Evolutionary conservation across 2,113 vertebrate genomes (phyloP).

Genomic region (Pyrgilauda ruficollis): DNA sequence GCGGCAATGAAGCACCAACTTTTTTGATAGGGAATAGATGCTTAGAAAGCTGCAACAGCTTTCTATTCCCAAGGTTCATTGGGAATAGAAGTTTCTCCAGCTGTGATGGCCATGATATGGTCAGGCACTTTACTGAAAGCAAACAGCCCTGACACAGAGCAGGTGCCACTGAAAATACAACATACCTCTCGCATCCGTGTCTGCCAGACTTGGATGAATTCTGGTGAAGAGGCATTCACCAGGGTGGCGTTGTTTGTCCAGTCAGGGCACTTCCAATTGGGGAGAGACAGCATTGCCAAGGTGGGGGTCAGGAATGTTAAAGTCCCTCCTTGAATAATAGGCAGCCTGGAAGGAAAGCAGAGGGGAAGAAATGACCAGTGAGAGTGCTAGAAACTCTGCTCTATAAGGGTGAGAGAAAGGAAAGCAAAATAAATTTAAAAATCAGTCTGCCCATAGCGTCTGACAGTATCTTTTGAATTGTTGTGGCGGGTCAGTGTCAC

Average conservation of each 20-base stretch:
- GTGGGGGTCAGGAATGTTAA: slow-evolving; percentile 88
- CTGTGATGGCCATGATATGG: neutral
- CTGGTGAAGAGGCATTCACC: slow-evolving; percentile 84
- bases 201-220: slow-evolving; percentile 89
- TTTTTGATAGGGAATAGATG: neutral
- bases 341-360: slow-evolving; percentile 76
- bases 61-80: neutral
- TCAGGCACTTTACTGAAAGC: neutral
- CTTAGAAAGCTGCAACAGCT: neutral
- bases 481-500: neutral
- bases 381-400: neutral
- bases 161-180: neutral
- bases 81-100: neutral
- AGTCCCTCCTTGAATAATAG: slow-evolving; percentile 94
- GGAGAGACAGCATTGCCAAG: slow-evolving; percentile 91
- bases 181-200: slow-evolving; percentile 87
- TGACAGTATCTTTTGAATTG: neutral
- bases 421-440: neutral
- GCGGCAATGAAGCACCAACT: neutral
- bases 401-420: neutral
- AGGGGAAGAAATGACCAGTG: neutral
- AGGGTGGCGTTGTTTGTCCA: slow-evolving; percentile 88
- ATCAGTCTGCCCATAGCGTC: neutral
- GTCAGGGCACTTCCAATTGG: slow-evolving; percentile 88
- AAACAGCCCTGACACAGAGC: neutral